A percentile compares a stretch with the other conserved stretches of the same genome.
phyloP scores from a whole-genome alignment of 2,797 vertebrate genomes.

The Danio choprae region DNA sequence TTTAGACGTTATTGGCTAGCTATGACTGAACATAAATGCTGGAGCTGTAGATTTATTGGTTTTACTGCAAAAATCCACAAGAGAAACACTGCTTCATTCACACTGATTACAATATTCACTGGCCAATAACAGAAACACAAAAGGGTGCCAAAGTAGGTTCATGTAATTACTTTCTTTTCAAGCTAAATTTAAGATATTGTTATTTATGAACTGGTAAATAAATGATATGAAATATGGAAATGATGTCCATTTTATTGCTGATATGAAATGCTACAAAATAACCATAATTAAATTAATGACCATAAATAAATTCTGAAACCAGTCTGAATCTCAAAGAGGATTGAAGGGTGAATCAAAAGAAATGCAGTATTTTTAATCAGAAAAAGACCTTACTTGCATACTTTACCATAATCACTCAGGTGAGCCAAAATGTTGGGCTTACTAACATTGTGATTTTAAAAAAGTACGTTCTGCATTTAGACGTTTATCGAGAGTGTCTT shows the following conservation, averaged over 20 bases:
- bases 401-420: not conserved
- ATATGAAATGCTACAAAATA: not conserved
- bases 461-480: not conserved
- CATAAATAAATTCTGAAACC: too few species aligned
- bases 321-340: not conserved
- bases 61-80: slow-evolving; percentile 30
- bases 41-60: slow-evolving; percentile 37
- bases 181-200: slow-evolving; percentile 4
- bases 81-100: slow-evolving; percentile 10
- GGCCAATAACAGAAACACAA: not conserved
- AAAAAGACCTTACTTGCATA: not conserved
- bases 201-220: not conserved
- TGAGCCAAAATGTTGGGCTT: not conserved
- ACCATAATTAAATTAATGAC: too few species aligned
- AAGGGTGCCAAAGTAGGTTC: not conserved
- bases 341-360: not conserved
- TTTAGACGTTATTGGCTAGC: slow-evolving; percentile 11
- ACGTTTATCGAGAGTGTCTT: not conserved
- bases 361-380: not conserved
- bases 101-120: slow-evolving; percentile 9
- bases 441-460: not conserved
- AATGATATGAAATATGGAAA: not conserved
- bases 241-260: too few species aligned
- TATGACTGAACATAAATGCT: slow-evolving; percentile 27
- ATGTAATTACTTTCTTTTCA: slow-evolving; percentile 22